Conservation (phyloP, 2,113 vertebrate species). For the Craseonycteris thonglongyai region DNA sequence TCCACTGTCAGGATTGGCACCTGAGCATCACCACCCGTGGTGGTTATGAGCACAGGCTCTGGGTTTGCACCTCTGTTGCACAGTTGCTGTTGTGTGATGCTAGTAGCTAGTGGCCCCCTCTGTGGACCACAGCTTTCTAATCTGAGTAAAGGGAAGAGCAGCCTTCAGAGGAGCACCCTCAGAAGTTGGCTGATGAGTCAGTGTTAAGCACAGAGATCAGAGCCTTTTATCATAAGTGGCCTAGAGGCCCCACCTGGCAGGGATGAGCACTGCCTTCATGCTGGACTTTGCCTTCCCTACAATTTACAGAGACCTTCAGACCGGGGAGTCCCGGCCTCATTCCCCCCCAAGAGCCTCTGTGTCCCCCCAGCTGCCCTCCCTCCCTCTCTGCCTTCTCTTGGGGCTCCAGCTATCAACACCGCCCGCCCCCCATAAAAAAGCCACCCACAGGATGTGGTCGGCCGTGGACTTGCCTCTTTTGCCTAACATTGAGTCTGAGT, state of each 20-base stretch:
- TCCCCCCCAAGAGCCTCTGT: background rate
- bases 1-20: background rate
- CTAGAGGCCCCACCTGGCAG: background rate
- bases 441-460: conserved; percentile 69
- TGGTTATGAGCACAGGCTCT: background rate
- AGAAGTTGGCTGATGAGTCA: background rate
- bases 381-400: background rate
- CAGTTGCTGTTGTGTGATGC: background rate
- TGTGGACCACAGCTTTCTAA: background rate
- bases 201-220: background rate
- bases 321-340: background rate
- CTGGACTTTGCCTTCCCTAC: background rate
- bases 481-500: conserved; percentile 40
- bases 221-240: background rate
- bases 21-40: background rate
- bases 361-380: background rate
- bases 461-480: conserved; percentile 60
- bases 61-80: background rate
- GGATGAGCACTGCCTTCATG: background rate
- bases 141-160: background rate
- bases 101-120: background rate
- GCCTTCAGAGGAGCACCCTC: background rate
- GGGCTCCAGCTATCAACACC: background rate
- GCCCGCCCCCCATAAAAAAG: background rate
- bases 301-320: background rate